phyloP scores from a whole-genome alignment of 1,140 invertebrate species.

The Lysiphlebus fabarum region DNA sequence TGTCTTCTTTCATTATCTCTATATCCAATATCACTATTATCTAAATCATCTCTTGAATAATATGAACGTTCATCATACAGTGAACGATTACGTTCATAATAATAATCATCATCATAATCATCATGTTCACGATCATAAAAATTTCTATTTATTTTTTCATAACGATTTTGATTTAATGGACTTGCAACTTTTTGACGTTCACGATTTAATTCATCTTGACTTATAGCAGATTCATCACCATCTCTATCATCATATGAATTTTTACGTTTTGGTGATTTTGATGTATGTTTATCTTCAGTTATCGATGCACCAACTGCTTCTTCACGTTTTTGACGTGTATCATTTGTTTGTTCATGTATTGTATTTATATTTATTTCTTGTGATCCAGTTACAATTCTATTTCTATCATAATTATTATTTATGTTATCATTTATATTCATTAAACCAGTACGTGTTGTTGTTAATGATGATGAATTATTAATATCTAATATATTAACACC shows the following conservation, averaged over 20 bases:
- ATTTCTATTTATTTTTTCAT: constrained; percentile 36
- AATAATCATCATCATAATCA: constrained; percentile 55
- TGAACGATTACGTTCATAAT: constrained; percentile 51
- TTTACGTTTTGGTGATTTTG: constrained; percentile 39
- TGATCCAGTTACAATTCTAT: constrained; percentile 49
- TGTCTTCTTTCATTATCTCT: constrained; percentile 46
- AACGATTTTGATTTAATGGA: constrained; percentile 37
- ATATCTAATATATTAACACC: constrained; percentile 32
- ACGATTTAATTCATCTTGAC: constrained; percentile 44
- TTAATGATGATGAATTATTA: too few relatives aligned
- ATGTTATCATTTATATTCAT: too few relatives aligned
- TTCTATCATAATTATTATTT: constrained; percentile 8
- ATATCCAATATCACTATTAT: constrained; percentile 44
- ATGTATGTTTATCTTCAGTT: constrained; percentile 33
- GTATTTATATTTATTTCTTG: constrained; percentile 37
- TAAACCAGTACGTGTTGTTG: not conserved
- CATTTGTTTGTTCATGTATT: constrained; percentile 37
- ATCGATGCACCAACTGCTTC: constrained; percentile 51
- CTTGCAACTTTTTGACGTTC: constrained; percentile 42
- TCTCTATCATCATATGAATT: constrained; percentile 50
- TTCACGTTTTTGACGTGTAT: constrained; percentile 40
- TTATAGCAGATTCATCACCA: constrained; percentile 48
- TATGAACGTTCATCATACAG: constrained; percentile 48
- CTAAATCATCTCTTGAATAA: constrained; percentile 46
- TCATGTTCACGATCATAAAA: constrained; percentile 46